Conservation (phyloP, 2,888 invertebrate species). For the Crepidodera aurea region DNA sequence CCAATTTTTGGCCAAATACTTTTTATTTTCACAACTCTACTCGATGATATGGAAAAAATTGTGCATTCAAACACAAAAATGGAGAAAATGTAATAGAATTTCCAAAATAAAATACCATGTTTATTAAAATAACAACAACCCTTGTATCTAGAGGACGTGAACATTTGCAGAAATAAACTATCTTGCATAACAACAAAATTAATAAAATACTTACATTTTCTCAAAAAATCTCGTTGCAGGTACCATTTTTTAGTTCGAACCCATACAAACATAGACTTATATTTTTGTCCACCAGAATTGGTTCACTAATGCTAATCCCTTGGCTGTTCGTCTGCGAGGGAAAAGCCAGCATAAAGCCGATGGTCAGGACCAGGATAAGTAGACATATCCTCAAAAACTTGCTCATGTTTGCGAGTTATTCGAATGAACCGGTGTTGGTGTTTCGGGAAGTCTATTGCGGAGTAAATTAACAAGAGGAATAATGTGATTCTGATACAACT, state of each 20-base stretch:
- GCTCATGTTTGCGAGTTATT: not conserved
- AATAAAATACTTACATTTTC: constrained; percentile 31
- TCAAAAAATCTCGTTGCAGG: constrained; percentile 45
- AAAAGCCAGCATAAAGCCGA: constrained; percentile 1
- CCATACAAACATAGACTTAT: constrained; percentile 42
- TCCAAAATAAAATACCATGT: no score
- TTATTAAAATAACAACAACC: no score
- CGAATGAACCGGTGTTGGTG: not conserved
- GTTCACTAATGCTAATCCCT: constrained; percentile 22
- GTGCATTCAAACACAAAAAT: no score
- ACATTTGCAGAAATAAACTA: no score
- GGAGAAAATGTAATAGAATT: no score
- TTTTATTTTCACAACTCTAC: no score
- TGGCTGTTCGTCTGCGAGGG: constrained; percentile 14
- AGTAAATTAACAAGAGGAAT: constrained; percentile 30
- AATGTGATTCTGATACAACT: constrained; percentile 24
- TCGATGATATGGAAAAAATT: no score
- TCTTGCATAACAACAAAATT: no score
- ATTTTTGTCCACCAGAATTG: constrained; percentile 22
- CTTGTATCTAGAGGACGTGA: no score
- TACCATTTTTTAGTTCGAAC: constrained; percentile 44
- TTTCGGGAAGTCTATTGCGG: constrained; percentile 3
- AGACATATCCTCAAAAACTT: not conserved
- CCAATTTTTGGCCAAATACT: no score
- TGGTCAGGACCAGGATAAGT: not conserved